Evolutionary conservation across 1,140 invertebrate genomes (phyloP).

Genomic region (Oncopodura yosiiana): DNA sequence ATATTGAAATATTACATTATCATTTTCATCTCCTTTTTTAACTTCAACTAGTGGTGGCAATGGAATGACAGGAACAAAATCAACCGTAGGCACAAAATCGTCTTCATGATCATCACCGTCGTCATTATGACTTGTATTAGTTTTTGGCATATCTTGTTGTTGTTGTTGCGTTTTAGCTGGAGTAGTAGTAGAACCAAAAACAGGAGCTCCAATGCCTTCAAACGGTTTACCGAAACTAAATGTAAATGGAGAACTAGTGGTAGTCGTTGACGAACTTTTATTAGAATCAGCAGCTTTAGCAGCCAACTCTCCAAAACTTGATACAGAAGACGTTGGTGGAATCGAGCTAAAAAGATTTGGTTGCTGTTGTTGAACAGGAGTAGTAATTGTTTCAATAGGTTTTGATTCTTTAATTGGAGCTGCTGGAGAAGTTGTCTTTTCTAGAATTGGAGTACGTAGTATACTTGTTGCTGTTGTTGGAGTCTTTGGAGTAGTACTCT

Average conservation of each 20-base stretch:
- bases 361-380: too few species aligned
- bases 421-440: too few species aligned
- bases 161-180: not conserved
- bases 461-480: too few species aligned
- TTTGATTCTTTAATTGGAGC: too few species aligned
- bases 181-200: slow-evolving; percentile 32
- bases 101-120: not conserved
- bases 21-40: not conserved
- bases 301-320: not conserved
- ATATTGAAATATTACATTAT: too few species aligned
- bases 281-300: slow-evolving; percentile 28
- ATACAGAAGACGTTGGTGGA: not conserved
- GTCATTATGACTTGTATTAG: not conserved
- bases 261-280: slow-evolving; percentile 32
- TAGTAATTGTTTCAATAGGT: too few species aligned
- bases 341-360: too few species aligned
- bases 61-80: slow-evolving; percentile 6
- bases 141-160: too few species aligned
- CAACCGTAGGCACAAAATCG: slow-evolving; percentile 14
- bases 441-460: too few species aligned
- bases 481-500: too few species aligned
- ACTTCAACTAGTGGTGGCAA: not conserved
- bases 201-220: slow-evolving; percentile 44
- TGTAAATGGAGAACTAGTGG: too few species aligned
- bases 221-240: slow-evolving; percentile 21